phyloP scores from a whole-genome alignment of 2,113 vertebrate species.

The Catagonus wagneri region DNA sequence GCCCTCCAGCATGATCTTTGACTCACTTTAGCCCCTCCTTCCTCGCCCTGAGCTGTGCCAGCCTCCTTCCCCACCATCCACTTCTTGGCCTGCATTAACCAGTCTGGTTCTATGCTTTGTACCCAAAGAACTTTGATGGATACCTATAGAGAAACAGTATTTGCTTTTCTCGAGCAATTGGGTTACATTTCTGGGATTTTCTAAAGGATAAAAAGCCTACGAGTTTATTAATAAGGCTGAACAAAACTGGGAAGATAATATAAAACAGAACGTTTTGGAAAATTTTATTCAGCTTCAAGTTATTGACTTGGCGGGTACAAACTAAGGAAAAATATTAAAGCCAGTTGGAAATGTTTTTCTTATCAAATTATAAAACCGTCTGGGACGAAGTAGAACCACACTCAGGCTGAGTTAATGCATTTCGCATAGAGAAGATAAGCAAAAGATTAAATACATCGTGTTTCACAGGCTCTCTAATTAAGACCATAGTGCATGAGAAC shows the following conservation, averaged over 20 bases:
- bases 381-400: background rate
- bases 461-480: constrained; percentile 24
- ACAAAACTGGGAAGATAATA: background rate
- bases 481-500: background rate
- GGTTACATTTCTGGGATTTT: background rate
- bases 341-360: constrained; percentile 47
- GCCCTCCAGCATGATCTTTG: background rate
- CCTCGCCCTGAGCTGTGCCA: background rate
- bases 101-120: background rate
- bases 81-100: background rate
- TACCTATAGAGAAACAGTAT: background rate
- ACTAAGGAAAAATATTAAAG: constrained; percentile 26
- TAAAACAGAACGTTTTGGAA: constrained; percentile 19
- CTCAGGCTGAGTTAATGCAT: background rate
- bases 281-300: constrained; percentile 53
- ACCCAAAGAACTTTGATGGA: background rate
- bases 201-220: background rate
- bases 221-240: background rate
- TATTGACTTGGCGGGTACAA: constrained; percentile 1
- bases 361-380: constrained; percentile 46
- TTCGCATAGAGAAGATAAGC: background rate
- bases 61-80: background rate
- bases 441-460: background rate
- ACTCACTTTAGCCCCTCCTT: background rate
- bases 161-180: constrained; percentile 9